Evolutionary conservation across 2,888 invertebrate genomes (phyloP), one percentile per base, ranked within the genome.

Genomic region (Coelopa pilipes): DNA sequence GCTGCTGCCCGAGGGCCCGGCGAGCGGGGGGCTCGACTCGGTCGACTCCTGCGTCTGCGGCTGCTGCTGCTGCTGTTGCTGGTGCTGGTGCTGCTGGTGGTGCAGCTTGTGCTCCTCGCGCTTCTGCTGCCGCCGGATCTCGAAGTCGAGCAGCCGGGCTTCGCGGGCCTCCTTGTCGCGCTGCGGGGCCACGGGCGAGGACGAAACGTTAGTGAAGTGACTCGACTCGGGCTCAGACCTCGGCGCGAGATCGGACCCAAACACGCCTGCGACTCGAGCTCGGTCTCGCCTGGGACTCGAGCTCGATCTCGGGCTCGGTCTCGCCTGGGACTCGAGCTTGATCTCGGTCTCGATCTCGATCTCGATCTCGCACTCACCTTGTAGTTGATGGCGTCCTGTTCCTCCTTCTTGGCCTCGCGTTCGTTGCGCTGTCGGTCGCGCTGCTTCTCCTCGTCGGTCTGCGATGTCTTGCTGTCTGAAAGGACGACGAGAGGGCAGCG

Each of bases 361-460:
- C 7, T 15, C 1, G 5, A 11, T 17, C 15, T 46, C 24, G 15
- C 45, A 80, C 81, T 82, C 82, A 87, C 87, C 84, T 86, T 87
- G 76, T 87, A 87, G 80, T 87, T 87, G 75, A 87, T 84, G 65
- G 87, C 87, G 84, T 88, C 87, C 80, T 87, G 86, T 80, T 88
- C 87, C 76, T 87, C 87, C 79, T 87, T 86, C 79, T 87, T 88
- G 70, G 85, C 85, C 80, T 88, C 87, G 72, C 88, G 85, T 77
- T 88, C 87, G 83, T 85, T 87, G 76, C 87, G 86, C 79, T 88
- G 87, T 72, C 87, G 84, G 82, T 88, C 87, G 77, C 87, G 87
- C 78, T 88, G 87, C 78, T 88, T 88, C 78, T 88, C 87, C 82
- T 88, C 87, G 87, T 88, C 87, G 77, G 86, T 87, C 83, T 88